Conservation (phyloP, 2,797 vertebrate genomes). For the Chaenodraco wilsoni region DNA sequence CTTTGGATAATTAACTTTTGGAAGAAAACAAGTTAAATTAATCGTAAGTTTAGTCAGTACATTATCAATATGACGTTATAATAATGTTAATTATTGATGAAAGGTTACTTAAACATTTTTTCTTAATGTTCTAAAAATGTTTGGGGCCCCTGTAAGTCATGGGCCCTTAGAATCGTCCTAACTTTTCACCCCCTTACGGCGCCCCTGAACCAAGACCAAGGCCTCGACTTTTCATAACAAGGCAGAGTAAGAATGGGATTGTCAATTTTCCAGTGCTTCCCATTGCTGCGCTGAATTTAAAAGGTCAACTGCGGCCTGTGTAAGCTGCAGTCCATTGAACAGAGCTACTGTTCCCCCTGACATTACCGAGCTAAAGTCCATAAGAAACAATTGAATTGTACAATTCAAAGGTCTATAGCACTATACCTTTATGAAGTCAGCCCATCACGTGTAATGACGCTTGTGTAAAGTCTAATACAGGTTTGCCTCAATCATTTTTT, state of each 20-base stretch:
- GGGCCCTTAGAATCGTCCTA: no score
- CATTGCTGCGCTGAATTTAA: conserved; percentile 22
- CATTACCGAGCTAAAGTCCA: conserved; percentile 3
- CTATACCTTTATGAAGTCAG: not conserved
- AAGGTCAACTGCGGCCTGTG: conserved; percentile 35
- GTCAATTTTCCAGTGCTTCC: conserved; percentile 22
- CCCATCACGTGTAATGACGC: not conserved
- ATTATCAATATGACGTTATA: no score
- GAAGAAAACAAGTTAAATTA: no score
- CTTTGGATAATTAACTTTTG: no score
- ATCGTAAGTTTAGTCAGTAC: no score
- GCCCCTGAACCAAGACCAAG: no score
- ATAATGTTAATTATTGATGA: no score
- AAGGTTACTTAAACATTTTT: no score
- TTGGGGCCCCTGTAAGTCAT: no score
- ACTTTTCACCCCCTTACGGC: no score
- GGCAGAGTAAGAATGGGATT: conserved; percentile 23
- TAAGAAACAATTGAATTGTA: conserved; percentile 12
- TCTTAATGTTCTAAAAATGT: no score
- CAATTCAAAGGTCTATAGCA: not conserved
- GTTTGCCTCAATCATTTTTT: not conserved
- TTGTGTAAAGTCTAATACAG: not conserved
- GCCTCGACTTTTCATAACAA: conserved; percentile 26
- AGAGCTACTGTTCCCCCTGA: not conserved
- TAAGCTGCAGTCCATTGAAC: conserved; percentile 25